Percentiles rank a stretch among this genome's conserved stretches.
phyloP scores from a whole-genome alignment of 2,888 invertebrate species.

The Agrotis segetum region DNA sequence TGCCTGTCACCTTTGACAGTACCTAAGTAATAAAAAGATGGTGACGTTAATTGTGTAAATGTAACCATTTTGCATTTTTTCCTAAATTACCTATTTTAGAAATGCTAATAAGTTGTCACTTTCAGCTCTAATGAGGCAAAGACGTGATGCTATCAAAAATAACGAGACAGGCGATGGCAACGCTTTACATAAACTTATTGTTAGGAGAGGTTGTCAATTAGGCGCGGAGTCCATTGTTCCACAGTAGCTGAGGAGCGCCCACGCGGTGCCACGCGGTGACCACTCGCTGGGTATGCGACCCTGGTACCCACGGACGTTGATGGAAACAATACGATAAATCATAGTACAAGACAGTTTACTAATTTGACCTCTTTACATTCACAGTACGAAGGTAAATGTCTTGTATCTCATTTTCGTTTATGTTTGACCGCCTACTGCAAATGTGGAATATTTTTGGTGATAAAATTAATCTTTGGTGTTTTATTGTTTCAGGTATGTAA shows the following conservation, averaged over 20 bases:
- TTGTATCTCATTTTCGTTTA: not conserved
- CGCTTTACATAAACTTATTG: slow-evolving; percentile 46
- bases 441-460: not conserved
- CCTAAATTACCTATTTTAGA: slow-evolving; percentile 6
- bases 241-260: slow-evolving; percentile 35
- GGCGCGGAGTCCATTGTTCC: slow-evolving; percentile 45
- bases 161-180: slow-evolving; percentile 51
- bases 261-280: slow-evolving; percentile 20
- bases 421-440: not conserved
- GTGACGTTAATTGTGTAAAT: slow-evolving; percentile 15
- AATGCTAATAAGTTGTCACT: slow-evolving; percentile 42
- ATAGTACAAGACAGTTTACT: slow-evolving; percentile 6
- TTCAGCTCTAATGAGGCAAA: slow-evolving; percentile 23
- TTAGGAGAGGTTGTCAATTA: slow-evolving; percentile 55
- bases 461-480: slow-evolving; percentile 6
- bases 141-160: slow-evolving; percentile 36
- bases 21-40: slow-evolving; percentile 14
- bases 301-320: slow-evolving; percentile 18
- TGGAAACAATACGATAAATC: slow-evolving; percentile 18
- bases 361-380: slow-evolving; percentile 12
- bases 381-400: not conserved
- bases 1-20: not conserved
- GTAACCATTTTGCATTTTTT: not conserved
- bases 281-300: slow-evolving; percentile 19
- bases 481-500: slow-evolving; percentile 44